These are phyloP conservation scores for Zapornia atra DNA, from an alignment of 2,113 vertebrate genomes.

Conservation along the genomic window DNA sequence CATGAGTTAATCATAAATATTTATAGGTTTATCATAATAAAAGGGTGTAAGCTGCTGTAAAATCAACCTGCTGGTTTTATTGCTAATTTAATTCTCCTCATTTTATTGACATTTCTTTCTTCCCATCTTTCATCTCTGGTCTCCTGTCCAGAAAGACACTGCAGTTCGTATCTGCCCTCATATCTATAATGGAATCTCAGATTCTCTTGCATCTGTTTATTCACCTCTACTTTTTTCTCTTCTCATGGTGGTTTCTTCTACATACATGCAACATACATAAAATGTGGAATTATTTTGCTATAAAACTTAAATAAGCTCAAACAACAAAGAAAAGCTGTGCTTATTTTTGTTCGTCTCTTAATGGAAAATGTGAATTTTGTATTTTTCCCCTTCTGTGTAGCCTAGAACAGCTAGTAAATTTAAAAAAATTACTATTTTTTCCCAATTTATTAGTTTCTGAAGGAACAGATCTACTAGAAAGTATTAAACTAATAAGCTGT, in stretches of 20 bases:
- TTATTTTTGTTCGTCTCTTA: background rate
- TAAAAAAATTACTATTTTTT: background rate
- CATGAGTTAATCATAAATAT: background rate
- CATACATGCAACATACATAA: background rate
- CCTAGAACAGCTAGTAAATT: background rate
- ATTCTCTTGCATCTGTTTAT: background rate
- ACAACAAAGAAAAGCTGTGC: rapidly evolving
- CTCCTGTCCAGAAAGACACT: background rate
- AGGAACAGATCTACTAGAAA: background rate
- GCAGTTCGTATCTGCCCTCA: background rate
- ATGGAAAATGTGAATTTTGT: background rate
- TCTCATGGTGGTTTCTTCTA: background rate
- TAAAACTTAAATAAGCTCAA: background rate
- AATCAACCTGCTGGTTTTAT: background rate
- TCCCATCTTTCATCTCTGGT: rapidly evolving
- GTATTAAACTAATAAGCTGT: background rate
- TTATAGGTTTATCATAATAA: background rate
- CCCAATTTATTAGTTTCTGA: background rate
- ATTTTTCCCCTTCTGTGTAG: background rate
- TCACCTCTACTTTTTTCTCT: background rate
- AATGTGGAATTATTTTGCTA: background rate
- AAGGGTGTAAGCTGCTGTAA: background rate
- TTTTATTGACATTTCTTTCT: background rate
- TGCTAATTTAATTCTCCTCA: background rate
- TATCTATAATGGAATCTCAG: background rate